phyloP scores from a whole-genome alignment of 2,888 invertebrate genomes.

The Acleris laterana region DNA sequence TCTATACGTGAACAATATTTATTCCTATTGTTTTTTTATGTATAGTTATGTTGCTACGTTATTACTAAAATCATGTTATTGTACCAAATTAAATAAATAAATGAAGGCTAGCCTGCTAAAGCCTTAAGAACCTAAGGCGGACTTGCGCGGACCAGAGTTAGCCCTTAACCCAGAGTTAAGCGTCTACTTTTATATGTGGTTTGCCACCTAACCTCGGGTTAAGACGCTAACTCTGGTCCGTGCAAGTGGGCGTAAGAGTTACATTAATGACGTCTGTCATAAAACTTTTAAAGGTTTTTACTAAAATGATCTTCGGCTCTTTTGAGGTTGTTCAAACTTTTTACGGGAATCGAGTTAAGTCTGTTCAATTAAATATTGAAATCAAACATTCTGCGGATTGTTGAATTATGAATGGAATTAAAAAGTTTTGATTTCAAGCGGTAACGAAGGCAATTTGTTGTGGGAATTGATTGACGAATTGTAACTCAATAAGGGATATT shows the following conservation, averaged over 20 bases:
- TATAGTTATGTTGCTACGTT: too few relatives aligned
- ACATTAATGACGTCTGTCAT: not conserved
- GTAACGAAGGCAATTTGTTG: conserved; percentile 49
- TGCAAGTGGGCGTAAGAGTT: too few relatives aligned
- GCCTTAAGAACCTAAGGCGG: not conserved
- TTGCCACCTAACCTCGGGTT: too few relatives aligned
- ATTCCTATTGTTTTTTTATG: too few relatives aligned
- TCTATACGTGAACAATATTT: too few relatives aligned
- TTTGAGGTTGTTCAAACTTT: conserved; percentile 14
- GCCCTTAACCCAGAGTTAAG: too few relatives aligned
- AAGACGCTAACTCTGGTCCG: too few relatives aligned
- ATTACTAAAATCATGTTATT: too few relatives aligned
- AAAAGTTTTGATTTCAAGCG: conserved; percentile 43
- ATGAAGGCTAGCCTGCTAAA: too few relatives aligned
- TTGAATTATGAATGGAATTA: conserved; percentile 45
- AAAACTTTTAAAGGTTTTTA: not conserved
- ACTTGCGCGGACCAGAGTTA: too few relatives aligned
- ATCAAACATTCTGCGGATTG: conserved; percentile 43
- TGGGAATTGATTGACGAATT: conserved; percentile 42
- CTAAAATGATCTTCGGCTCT: not conserved
- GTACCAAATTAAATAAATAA: too few relatives aligned
- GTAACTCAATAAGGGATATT: conserved; percentile 42
- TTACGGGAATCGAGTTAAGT: conserved; percentile 17
- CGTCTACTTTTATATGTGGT: too few relatives aligned
- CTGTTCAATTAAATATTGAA: conserved; percentile 38